Evolutionary conservation across 2,888 invertebrate species (phyloP), one percentile per base, ranked within the genome.

Genomic region (Eupithecia abbreviata): DNA sequence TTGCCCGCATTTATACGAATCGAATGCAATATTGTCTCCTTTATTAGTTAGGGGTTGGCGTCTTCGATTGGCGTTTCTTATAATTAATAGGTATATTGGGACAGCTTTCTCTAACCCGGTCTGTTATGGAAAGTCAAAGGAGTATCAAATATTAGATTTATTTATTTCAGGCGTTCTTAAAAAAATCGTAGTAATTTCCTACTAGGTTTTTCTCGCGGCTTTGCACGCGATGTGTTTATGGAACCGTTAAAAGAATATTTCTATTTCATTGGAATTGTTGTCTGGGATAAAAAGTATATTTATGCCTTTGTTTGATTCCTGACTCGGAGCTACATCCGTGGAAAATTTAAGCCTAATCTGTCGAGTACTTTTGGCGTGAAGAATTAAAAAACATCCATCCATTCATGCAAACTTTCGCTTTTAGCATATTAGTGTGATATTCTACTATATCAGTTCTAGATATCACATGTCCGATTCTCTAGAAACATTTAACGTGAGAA

Each of bases 11-110:
- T 94, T 94, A 94, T 94, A 94, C 92, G 91, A 93, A 93, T 95
- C 91, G 94, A 94, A 90, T 95, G 95, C 95, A 95, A 95, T 95
- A 95, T 93, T 94, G 95, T 94, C 94, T 94, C 93, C 93, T 93
- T 94, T 95, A 95, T 95, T 95, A 94, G 93, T 93, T 90, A 89
- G 91, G 62, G 91, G 94, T 92, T 93, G 93, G 90, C 89, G 90
- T 89, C 88, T 91, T 87, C 82, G 90, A 93, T 93, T 90, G 91
- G 74, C 78, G 49, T 77, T 77, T 77, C 76, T 76, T 77, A 73
- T 76, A 75, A 77, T 76, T 76, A 76, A 75, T 74, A 72, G 72
- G 68, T 70, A 62, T 30, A 41, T 62, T 62, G 70, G 77, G 45
- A 10, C 68, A 12, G 13, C 47, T 69, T 69, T 69, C 69, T 45